These are phyloP conservation scores for Saguinus midas DNA, from an alignment of 2,113 vertebrate genomes.

Conservation along the genomic window DNA sequence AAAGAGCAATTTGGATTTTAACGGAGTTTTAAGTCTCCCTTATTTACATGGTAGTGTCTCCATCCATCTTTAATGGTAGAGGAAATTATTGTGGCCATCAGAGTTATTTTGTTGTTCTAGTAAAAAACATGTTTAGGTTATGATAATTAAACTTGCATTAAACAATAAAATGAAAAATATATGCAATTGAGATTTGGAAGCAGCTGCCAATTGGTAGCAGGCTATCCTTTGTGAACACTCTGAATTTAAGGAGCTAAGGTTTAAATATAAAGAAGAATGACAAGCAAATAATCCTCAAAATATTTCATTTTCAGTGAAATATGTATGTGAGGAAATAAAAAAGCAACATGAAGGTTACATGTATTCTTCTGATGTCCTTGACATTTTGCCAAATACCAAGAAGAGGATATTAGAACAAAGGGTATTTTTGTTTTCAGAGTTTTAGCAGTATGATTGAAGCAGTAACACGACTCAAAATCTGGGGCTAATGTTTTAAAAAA, in stretches of 20 bases:
- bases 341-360: background rate
- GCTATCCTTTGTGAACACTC: background rate
- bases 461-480: background rate
- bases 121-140: background rate
- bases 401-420: background rate
- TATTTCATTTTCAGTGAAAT: constrained; percentile 8
- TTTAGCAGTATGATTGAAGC: background rate
- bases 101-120: background rate
- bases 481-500: background rate
- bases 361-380: background rate
- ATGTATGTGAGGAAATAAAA: background rate
- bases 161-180: constrained; percentile 29
- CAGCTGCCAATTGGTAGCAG: background rate
- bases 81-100: background rate
- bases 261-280: background rate
- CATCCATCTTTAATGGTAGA: background rate
- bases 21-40: background rate
- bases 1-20: constrained; percentile 8
- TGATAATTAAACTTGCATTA: constrained; percentile 56
- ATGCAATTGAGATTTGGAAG: constrained; percentile 19
- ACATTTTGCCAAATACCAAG: constrained; percentile 52
- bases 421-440: background rate
- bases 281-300: constrained; percentile 10
- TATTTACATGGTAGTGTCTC: background rate
- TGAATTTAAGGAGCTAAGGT: background rate